Conservation (phyloP, 2,888 invertebrate genomes). For the Amphipoea oculea region DNA sequence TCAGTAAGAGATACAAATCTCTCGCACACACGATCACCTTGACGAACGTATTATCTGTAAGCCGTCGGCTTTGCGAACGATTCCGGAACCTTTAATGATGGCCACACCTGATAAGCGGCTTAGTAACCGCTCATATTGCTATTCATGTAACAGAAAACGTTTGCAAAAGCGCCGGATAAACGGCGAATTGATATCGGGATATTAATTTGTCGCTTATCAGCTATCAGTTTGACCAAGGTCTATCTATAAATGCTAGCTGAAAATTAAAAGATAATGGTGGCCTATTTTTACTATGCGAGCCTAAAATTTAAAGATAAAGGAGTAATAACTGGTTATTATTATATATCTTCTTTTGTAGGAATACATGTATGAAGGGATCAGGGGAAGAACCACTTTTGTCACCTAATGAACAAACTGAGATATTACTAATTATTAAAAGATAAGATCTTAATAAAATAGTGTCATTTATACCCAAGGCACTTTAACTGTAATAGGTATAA, state of each 20-base stretch:
- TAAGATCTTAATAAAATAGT: no score
- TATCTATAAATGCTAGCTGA: not conserved
- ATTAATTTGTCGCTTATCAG: not conserved
- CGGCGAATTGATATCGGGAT: not conserved
- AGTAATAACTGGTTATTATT: not conserved
- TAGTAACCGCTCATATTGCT: slow-evolving; percentile 13
- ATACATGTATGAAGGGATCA: no score
- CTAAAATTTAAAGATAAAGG: not conserved
- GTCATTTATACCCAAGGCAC: no score
- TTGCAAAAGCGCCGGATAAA: not conserved
- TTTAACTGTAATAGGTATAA: no score
- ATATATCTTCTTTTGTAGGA: not conserved
- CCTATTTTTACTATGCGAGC: not conserved
- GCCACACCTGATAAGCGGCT: slow-evolving; percentile 33
- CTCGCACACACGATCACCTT: slow-evolving; percentile 8
- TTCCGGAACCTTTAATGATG: not conserved
- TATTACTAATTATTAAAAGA: no score
- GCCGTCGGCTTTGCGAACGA: not conserved
- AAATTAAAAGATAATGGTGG: not conserved
- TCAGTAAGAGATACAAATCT: slow-evolving; percentile 6
- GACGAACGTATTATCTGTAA: slow-evolving; percentile 22
- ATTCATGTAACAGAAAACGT: not conserved
- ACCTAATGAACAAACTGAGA: no score
- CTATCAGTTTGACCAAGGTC: not conserved
- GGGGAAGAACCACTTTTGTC: no score